Evolutionary conservation across 2,888 invertebrate genomes (phyloP).

Genomic region (Emmelina monodactyla): DNA sequence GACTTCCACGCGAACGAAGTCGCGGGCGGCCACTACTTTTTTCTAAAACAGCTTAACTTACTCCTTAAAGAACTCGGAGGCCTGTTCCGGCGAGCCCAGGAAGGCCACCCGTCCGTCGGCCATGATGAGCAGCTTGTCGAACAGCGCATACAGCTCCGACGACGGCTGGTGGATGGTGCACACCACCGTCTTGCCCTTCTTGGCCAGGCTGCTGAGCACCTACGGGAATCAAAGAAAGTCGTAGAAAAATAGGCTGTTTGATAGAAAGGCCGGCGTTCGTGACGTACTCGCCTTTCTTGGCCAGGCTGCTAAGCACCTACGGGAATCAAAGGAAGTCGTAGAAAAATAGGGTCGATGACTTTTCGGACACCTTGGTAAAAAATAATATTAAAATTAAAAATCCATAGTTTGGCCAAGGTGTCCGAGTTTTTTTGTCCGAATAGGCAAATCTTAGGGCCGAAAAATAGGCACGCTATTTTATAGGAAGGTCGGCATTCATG

Average conservation of each 20-base stretch:
- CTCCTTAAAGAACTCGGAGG: constrained; percentile 82
- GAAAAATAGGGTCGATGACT: too few relatives aligned
- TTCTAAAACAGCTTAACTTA: constrained; percentile 47
- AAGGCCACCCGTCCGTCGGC: constrained; percentile 92
- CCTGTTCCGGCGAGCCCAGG: constrained; percentile 81
- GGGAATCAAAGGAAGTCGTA: too few relatives aligned
- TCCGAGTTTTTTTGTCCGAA: too few relatives aligned
- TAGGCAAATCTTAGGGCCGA: too few relatives aligned
- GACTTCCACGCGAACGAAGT: too few relatives aligned
- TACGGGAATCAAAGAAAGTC: constrained; percentile 18
- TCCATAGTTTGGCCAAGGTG: too few relatives aligned
- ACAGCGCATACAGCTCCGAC: constrained; percentile 88
- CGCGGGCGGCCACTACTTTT: too few relatives aligned
- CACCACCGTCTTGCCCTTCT: constrained; percentile 87
- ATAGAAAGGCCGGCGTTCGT: not conserved
- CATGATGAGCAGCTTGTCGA: constrained; percentile 88
- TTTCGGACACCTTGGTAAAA: too few relatives aligned
- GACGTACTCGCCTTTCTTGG: not conserved
- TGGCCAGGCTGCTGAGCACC: constrained; percentile 74
- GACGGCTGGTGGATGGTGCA: constrained; percentile 96
- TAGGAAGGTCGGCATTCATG: too few relatives aligned
- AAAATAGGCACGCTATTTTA: too few relatives aligned
- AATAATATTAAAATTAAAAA: too few relatives aligned
- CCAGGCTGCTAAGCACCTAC: not conserved
- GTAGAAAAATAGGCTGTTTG: not conserved